A percentile compares a stretch with the other conserved stretches of the same genome.
These are phyloP conservation scores for Xanthorhoe designata DNA, from an alignment of 2,888 invertebrate genomes.

Conservation along the genomic window DNA sequence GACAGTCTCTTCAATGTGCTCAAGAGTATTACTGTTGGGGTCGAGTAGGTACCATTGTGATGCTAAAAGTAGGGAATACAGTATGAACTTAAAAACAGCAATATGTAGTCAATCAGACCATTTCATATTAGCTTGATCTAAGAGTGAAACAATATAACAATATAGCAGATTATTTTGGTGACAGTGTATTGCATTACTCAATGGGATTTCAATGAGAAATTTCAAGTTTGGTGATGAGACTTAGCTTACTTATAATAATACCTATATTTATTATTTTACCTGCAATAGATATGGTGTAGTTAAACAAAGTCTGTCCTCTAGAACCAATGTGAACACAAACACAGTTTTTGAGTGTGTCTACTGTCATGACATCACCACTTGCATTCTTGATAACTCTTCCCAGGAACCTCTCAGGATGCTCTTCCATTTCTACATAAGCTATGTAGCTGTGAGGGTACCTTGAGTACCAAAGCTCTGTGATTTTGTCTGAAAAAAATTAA, in stretches of 20 bases:
- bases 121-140: too few relatives aligned
- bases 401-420: conserved; percentile 59
- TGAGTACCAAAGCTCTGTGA: conserved; percentile 63
- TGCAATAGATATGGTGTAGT: conserved; percentile 84
- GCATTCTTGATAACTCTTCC: conserved; percentile 65
- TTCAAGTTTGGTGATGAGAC: too few relatives aligned
- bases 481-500: conserved; percentile 56
- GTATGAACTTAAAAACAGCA: background rate
- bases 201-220: too few relatives aligned
- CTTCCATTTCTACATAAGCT: conserved; percentile 63
- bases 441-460: conserved; percentile 65
- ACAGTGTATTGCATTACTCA: too few relatives aligned
- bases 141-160: too few relatives aligned
- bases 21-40: conserved; percentile 63
- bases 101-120: too few relatives aligned
- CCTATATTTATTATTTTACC: conserved; percentile 56
- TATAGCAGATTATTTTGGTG: too few relatives aligned
- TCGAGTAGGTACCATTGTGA: conserved; percentile 86
- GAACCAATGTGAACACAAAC: conserved; percentile 88
- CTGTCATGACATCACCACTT: conserved; percentile 49
- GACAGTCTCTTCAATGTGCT: conserved; percentile 68
- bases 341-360: conserved; percentile 77
- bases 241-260: too few relatives aligned
- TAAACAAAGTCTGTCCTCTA: conserved; percentile 87
- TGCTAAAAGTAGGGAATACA: conserved; percentile 60